Evolutionary conservation across 92 coral and sea anemone genomes (phyloP).

Genomic region (Umimayanthus kanabou): DNA sequence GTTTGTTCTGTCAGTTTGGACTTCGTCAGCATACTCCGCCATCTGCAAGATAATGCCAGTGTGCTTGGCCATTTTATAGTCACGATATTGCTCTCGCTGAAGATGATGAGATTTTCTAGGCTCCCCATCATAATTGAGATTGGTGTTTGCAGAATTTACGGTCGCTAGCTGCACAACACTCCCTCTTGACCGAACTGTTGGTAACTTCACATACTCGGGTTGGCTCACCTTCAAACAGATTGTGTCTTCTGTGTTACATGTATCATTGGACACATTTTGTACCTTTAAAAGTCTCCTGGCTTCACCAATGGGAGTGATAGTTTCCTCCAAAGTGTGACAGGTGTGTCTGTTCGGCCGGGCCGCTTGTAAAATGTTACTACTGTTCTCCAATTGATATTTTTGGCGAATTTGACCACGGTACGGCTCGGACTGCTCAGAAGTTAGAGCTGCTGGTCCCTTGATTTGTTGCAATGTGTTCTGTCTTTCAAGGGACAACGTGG

Average conservation of each 20-base stretch:
- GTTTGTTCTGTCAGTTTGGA: neutral
- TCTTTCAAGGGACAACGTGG: neutral
- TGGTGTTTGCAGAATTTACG: neutral
- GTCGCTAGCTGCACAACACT: neutral
- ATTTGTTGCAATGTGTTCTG: neutral
- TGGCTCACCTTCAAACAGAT: neutral
- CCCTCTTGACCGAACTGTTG: neutral
- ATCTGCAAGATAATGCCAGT: neutral
- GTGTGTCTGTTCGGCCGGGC: neutral
- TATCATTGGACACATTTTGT: no score
- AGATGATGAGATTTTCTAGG: no score
- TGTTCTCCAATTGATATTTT: neutral
- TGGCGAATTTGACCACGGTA: neutral
- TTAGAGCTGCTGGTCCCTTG: neutral
- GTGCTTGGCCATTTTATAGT: neutral
- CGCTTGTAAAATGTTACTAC: neutral
- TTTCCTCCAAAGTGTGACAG: neutral
- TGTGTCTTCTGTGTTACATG: neutral
- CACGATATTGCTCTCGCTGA: neutral
- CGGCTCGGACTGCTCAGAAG: neutral
- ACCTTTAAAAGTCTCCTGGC: neutral
- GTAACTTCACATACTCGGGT: neutral
- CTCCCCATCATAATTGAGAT: neutral
- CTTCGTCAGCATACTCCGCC: neutral
- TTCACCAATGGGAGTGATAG: neutral